Conservation (phyloP, 2,797 vertebrate genomes). For the Dicrostonyx torquatus region DNA sequence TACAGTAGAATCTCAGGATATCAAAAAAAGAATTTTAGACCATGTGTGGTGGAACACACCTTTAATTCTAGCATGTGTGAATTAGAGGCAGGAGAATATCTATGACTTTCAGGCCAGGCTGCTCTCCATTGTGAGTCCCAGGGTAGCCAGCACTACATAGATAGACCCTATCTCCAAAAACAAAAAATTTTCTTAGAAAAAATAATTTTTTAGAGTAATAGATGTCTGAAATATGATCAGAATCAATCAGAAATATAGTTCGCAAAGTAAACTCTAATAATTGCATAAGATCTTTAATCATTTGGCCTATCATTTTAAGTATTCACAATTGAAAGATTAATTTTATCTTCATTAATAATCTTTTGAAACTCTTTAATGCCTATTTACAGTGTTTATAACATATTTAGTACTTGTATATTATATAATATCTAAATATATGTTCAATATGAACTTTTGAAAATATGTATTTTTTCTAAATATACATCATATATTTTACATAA, state of each 20-base stretch:
- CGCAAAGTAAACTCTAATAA: background rate
- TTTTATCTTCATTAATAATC: background rate
- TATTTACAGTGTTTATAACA: background rate
- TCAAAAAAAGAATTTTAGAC: background rate
- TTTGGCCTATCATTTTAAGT: slow-evolving; percentile 41
- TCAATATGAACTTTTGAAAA: too few species aligned
- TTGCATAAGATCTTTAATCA: background rate
- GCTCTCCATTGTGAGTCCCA: background rate
- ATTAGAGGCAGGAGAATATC: background rate
- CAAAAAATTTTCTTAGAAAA: background rate
- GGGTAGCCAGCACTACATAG: background rate
- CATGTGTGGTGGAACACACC: background rate
- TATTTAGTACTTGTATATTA: too few species aligned
- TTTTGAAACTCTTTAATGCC: slow-evolving; percentile 32
- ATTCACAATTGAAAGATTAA: slow-evolving; percentile 8
- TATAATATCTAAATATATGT: too few species aligned
- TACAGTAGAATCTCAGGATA: slow-evolving; percentile 30
- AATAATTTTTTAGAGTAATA: slow-evolving; percentile 20
- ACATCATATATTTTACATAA: too few species aligned
- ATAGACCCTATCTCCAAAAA: background rate
- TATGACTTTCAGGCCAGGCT: background rate
- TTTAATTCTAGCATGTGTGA: background rate
- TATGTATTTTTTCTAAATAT: too few species aligned
- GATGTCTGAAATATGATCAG: slow-evolving; percentile 28
- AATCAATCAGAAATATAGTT: slow-evolving; percentile 28